Percentiles rank a stretch among this genome's conserved stretches.
Conservation (phyloP, 2,113 vertebrate species). For the Engraulis encrasicolus region DNA sequence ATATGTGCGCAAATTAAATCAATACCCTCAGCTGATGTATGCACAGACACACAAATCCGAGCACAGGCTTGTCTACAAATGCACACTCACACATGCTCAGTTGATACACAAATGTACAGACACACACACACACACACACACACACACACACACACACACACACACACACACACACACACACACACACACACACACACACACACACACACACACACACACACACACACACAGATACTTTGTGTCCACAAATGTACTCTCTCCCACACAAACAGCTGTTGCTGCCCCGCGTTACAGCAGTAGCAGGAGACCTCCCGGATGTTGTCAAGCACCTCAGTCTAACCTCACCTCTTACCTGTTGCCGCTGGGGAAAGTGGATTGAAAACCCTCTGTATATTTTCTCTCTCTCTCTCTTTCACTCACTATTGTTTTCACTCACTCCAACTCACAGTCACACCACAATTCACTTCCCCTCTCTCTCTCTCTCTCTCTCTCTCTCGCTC, state of each 20-base stretch:
- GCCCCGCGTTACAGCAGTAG: background rate
- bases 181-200: slow-evolving; percentile 48
- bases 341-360: background rate
- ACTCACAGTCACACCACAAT: background rate
- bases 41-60: slow-evolving; percentile 48
- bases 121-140: background rate
- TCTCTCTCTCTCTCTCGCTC: too few relatives aligned
- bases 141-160: background rate
- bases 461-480: too few relatives aligned
- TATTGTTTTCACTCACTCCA: background rate
- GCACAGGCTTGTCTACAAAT: slow-evolving; percentile 32
- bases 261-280: background rate
- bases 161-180: background rate
- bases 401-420: background rate
- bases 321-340: background rate
- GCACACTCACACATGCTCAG: slow-evolving; percentile 4
- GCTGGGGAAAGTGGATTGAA: background rate
- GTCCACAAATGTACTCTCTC: too few relatives aligned
- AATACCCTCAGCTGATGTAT: too few relatives aligned
- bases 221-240: slow-evolving; percentile 13
- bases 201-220: slow-evolving; percentile 22
- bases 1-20: too few relatives aligned
- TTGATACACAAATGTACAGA: background rate
- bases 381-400: background rate
- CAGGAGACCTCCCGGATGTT: too few relatives aligned